Base-by-base conservation (phyloP, 2,113 vertebrate species). In the Hydropotes inermis region DNA sequence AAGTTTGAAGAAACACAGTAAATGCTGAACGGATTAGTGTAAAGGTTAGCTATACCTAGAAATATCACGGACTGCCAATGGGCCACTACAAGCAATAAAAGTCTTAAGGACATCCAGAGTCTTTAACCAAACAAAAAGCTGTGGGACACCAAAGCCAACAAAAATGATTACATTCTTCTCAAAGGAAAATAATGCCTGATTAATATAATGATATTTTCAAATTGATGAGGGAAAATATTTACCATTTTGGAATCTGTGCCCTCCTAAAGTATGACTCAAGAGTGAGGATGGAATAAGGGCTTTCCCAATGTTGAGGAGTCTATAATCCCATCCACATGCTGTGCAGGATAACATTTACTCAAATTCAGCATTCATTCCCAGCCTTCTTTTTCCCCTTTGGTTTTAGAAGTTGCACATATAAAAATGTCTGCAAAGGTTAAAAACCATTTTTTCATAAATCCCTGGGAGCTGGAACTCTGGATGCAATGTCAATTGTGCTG, bases 341-440 rank as follows among this genome's bases (percentile, higher is more conserved):
- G 17, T 52, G 36, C 14, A 61, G n/a, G 25, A 43, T 60, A 60
- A 7, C 8, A 11, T 17, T 23, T 55, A 50, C 43, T 52, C n/a
- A 8, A 7, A 10, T 30, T 87, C n/a, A 39, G 4, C 7, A 16
- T 90, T 57, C 70, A 36, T 57, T 5, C 27, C 6, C 36, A 61
- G 10, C 1, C 1, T 1, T 6, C 55, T 67, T 13, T 43, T 30
- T 2, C 5, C n/a, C 28, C 19, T 13, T 82, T 82, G 11, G 11
- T 94, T 89, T 27, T 64, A 50, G 16, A n/a, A 57, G 16, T 5
- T 52, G 7, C 0, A 33, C 54, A 10, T 45, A 30, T 16, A 3
- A 76, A 79, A 27, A 11, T 39, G 16, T 39, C n/a, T 39, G 28
- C 47, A 95, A 93, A 93, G 2, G 5, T 47, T 81, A 50, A 43